A percentile compares a stretch with the other conserved stretches of the same genome.
Conservation (phyloP, 2,797 vertebrate species). For the Esox masquinongy region DNA sequence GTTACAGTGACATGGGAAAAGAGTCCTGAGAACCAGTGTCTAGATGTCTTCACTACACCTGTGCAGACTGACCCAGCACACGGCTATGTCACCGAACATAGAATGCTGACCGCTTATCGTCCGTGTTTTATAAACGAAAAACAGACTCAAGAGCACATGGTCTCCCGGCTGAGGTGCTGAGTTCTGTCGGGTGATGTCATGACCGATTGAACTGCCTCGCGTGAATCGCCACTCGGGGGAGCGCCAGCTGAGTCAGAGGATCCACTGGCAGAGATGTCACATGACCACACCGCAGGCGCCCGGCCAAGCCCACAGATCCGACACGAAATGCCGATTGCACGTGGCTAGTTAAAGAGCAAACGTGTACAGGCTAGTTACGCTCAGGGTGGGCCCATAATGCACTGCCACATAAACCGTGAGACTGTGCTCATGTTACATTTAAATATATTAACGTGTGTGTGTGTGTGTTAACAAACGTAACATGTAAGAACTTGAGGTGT, state of each 20-base stretch:
- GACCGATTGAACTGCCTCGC: conserved; percentile 2
- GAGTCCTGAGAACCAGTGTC: neutral
- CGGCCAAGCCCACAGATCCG: neutral
- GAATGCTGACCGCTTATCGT: neutral
- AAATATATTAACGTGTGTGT: no score
- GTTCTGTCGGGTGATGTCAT: neutral
- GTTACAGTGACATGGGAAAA: neutral
- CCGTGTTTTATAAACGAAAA: neutral
- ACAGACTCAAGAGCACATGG: neutral
- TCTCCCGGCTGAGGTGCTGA: neutral
- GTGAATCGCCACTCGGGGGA: neutral
- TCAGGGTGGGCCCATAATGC: no score
- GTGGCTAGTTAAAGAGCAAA: neutral
- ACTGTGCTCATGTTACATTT: no score
- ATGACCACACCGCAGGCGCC: neutral
- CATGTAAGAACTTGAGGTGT: no score
- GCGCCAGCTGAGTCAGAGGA: conserved; percentile 6
- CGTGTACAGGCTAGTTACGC: neutral
- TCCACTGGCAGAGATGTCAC: conserved; percentile 8
- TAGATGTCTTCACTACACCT: neutral
- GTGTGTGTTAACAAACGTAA: no score
- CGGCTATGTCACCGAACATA: neutral
- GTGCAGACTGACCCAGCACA: neutral
- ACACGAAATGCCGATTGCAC: no score
- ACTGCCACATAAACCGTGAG: no score